Percentiles rank a stretch among this genome's conserved stretches.
phyloP scores from a whole-genome alignment of 2,888 invertebrate species.

The Sarcophaga rosellei region DNA sequence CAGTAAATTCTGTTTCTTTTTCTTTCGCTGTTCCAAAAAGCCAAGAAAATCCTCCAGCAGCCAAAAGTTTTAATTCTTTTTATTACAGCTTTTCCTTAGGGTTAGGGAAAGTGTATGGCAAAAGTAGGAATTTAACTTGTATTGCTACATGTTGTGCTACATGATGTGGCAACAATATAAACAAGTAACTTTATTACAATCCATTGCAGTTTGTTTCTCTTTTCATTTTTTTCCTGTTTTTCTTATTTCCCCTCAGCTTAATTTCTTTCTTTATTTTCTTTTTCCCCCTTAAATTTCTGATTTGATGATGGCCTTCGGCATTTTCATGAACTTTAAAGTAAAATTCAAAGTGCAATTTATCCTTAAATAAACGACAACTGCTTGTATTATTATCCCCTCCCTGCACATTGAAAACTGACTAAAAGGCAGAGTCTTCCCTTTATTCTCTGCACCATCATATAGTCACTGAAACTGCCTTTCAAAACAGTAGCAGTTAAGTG shows the following conservation, averaged over 20 bases:
- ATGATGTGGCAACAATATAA: not conserved
- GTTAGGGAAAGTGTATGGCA: too few relatives aligned
- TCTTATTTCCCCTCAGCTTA: not conserved
- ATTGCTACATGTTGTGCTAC: not conserved
- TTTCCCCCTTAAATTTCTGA: too few relatives aligned
- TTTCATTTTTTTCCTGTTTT: not conserved
- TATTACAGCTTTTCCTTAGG: too few relatives aligned
- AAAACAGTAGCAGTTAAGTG: not conserved
- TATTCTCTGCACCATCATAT: not conserved
- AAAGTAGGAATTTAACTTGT: not conserved
- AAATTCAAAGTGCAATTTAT: conserved; percentile 56
- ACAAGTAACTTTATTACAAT: not conserved
- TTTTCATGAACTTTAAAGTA: conserved; percentile 51
- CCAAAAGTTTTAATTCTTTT: too few relatives aligned
- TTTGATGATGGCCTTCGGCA: conserved; percentile 47
- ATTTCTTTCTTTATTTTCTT: conserved; percentile 8
- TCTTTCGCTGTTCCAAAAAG: not conserved
- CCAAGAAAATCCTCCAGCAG: not conserved
- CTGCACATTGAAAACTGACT: not conserved
- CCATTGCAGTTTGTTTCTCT: not conserved
- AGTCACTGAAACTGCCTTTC: not conserved
- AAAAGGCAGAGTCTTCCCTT: not conserved
- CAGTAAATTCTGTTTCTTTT: not conserved
- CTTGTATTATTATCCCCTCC: not conserved
- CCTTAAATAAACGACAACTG: conserved; percentile 37